Conservation (phyloP, 2,113 vertebrate genomes). For the Strigops habroptila region DNA sequence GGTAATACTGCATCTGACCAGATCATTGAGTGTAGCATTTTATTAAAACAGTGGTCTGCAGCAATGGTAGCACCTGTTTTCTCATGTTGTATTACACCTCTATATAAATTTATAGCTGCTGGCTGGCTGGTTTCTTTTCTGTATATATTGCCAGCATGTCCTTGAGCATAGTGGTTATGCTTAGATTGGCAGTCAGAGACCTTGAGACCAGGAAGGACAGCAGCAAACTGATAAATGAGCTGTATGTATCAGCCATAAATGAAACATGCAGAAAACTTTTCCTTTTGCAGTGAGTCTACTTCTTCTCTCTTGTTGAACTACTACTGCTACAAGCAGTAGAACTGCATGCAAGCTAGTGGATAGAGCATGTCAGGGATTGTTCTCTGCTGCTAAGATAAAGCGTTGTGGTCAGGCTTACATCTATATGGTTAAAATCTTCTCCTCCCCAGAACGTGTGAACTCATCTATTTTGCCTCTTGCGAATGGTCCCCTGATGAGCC, state of each 20-base stretch:
- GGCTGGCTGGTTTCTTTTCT: not conserved
- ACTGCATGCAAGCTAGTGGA: not conserved
- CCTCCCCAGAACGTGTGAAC: rapidly evolving
- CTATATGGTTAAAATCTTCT: not conserved
- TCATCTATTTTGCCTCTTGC: not conserved
- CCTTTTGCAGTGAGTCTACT: not conserved
- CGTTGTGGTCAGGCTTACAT: not conserved
- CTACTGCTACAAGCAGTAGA: not conserved
- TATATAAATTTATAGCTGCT: not conserved
- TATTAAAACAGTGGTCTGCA: not conserved
- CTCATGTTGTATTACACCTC: not conserved
- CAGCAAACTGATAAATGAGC: not conserved
- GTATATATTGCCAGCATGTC: not conserved
- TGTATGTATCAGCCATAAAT: not conserved
- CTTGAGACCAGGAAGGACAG: not conserved
- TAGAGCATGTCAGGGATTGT: not conserved
- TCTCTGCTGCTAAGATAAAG: not conserved
- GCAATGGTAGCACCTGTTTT: not conserved
- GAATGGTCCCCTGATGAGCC: not conserved
- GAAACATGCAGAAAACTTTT: not conserved
- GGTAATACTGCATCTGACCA: not conserved
- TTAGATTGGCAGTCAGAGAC: not conserved
- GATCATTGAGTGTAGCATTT: not conserved
- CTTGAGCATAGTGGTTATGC: not conserved
- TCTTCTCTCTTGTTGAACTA: not conserved